phyloP scores from a whole-genome alignment of 2,797 vertebrate genomes.

The Eremophila alpestris region DNA sequence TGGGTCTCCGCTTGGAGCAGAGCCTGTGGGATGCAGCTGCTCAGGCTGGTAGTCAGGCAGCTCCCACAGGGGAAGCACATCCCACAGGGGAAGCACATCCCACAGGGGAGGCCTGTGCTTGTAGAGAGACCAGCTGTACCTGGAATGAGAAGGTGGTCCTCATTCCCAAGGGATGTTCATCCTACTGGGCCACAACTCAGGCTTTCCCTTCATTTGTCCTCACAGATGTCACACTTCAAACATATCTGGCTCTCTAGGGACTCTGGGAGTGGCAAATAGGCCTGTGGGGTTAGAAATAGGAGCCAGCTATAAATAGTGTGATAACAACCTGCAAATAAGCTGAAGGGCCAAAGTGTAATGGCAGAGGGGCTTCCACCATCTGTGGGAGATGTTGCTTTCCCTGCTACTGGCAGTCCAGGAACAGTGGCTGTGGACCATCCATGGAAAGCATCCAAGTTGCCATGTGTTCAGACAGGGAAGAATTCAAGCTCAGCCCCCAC shows the following conservation, averaged over 20 bases:
- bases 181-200: not conserved
- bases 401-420: not conserved
- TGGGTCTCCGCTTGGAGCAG: fast-evolving
- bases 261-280: fast-evolving
- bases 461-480: not conserved
- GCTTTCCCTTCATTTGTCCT: not conserved
- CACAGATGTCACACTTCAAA: not conserved
- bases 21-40: not conserved
- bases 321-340: not conserved
- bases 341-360: not conserved
- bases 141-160: not conserved
- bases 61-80: not conserved
- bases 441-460: not conserved
- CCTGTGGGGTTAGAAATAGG: not conserved
- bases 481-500: not conserved
- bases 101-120: not conserved
- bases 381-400: not conserved
- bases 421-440: fast-evolving
- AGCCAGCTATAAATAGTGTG: not conserved
- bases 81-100: not conserved
- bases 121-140: not conserved
- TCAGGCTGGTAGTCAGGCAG: not conserved
- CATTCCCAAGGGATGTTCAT: not conserved
- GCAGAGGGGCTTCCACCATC: not conserved
- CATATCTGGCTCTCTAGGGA: not conserved